Conservation (phyloP, 2,888 invertebrate genomes). For the Caradrina clavipalpis region DNA sequence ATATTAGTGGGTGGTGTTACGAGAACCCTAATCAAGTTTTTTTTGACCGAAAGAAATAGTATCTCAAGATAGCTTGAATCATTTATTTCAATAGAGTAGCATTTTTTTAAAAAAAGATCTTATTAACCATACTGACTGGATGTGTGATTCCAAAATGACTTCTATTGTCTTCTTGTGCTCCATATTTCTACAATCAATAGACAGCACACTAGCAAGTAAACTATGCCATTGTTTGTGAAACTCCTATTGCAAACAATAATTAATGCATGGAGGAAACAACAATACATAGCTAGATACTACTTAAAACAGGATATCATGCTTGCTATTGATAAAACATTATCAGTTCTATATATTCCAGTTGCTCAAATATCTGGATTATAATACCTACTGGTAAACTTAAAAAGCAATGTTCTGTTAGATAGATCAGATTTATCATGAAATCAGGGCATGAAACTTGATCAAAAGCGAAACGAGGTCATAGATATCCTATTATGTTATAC, state of each 20-base stretch:
- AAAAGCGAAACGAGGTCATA: slow-evolving; percentile 75
- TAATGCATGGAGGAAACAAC: background rate
- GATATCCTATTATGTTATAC: slow-evolving; percentile 58
- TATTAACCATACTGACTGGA: too few species aligned
- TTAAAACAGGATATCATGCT: slow-evolving; percentile 11
- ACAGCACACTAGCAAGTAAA: background rate
- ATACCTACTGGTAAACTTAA: background rate
- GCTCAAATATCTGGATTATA: background rate
- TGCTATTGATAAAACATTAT: slow-evolving; percentile 21
- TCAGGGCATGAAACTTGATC: slow-evolving; percentile 63
- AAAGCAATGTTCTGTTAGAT: slow-evolving; percentile 10
- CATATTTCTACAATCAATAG: background rate
- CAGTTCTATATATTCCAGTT: slow-evolving; percentile 24
- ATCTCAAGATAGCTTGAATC: too few species aligned
- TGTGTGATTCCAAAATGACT: background rate
- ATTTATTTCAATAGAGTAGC: background rate
- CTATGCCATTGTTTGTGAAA: slow-evolving; percentile 9
- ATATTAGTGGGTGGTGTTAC: too few species aligned
- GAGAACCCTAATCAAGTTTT: too few species aligned
- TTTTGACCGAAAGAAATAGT: background rate
- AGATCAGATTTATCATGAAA: slow-evolving; percentile 56
- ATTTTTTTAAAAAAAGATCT: too few species aligned
- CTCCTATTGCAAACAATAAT: slow-evolving; percentile 3
- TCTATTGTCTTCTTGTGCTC: background rate
- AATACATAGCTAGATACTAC: slow-evolving; percentile 2